Evolutionary conservation across 2,797 vertebrate species (phyloP).

Genomic region (Lepilemur septentrionalis): DNA sequence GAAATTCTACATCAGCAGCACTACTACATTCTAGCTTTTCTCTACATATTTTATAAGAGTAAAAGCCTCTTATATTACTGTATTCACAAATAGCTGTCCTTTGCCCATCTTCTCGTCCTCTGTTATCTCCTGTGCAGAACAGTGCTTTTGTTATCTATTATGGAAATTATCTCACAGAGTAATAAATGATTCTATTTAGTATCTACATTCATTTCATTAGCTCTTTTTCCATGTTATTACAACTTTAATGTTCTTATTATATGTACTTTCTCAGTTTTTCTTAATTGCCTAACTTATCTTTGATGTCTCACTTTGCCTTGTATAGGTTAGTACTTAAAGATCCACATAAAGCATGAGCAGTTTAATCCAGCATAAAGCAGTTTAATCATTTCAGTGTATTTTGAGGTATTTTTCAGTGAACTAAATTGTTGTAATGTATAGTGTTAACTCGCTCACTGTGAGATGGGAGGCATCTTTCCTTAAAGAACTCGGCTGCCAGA

Average conservation of each 20-base stretch:
- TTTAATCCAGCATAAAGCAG: too few species aligned
- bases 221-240: not conserved
- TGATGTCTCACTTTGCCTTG: not conserved
- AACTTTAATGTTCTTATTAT: slow-evolving; percentile 13
- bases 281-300: slow-evolving; percentile 6
- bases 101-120: not conserved
- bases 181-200: not conserved
- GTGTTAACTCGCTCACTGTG: not conserved
- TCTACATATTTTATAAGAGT: not conserved
- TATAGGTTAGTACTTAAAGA: slow-evolving; percentile 1
- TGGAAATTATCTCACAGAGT: slow-evolving; percentile 1
- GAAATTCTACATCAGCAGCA: not conserved
- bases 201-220: not conserved
- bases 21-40: not conserved
- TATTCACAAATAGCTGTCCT: not conserved
- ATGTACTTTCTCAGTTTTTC: slow-evolving; percentile 15
- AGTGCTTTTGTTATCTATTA: not conserved
- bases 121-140: not conserved
- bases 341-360: not conserved
- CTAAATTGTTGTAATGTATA: not conserved
- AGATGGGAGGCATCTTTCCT: not conserved
- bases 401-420: not conserved
- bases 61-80: not conserved
- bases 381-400: slow-evolving; percentile 5
- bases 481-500: not conserved